Conservation (phyloP, 2,113 vertebrate species). For the Bettongia penicillata region DNA sequence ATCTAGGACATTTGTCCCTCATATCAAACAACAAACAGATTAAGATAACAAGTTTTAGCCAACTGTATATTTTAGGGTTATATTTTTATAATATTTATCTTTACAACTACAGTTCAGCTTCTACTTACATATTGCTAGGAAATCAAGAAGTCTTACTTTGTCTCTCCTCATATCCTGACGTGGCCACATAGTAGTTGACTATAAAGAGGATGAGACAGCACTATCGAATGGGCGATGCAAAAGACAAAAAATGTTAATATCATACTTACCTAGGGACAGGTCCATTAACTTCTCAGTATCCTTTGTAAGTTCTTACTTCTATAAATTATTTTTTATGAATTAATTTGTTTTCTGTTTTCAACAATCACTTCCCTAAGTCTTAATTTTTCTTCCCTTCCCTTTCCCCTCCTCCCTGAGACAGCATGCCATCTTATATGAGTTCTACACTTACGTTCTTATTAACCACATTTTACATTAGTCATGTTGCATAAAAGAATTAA, state of each 20-base stretch:
- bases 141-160: not conserved
- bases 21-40: constrained; percentile 4
- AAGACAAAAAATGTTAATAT: not conserved
- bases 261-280: not conserved
- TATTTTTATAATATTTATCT: not conserved
- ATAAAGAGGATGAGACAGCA: not conserved
- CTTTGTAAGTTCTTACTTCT: not conserved
- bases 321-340: not conserved
- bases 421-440: too few relatives aligned
- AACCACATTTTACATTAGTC: too few relatives aligned
- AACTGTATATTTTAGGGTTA: not conserved
- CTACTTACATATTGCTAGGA: not conserved
- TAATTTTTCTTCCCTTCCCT: too few relatives aligned
- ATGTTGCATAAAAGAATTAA: too few relatives aligned
- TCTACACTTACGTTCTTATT: too few relatives aligned
- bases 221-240: not conserved
- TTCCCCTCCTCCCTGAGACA: too few relatives aligned
- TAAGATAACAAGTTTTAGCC: constrained; percentile 24
- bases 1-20: constrained; percentile 27
- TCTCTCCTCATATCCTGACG: not conserved
- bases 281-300: not conserved
- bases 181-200: not conserved
- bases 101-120: fast-evolving
- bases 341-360: too few relatives aligned
- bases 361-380: too few relatives aligned